Conservation (phyloP, 2,888 invertebrate species). For the Caenorhabditis imperialis region DNA sequence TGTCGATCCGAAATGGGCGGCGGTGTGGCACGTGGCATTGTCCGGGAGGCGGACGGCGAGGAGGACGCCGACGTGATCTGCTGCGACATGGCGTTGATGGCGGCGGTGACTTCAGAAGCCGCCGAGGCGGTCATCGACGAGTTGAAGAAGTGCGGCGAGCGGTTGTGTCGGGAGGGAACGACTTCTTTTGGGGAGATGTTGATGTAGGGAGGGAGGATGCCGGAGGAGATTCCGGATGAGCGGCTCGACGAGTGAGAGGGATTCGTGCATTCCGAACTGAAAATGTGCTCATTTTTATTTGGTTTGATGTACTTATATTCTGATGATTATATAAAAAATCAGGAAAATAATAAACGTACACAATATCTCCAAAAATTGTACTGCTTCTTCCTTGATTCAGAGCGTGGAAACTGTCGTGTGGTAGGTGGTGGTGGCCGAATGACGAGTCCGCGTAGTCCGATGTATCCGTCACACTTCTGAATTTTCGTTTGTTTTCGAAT, state of each 20-base stretch:
- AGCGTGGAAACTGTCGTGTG: constrained; percentile 42
- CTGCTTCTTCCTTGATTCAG: constrained; percentile 7
- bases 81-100: constrained; percentile 30
- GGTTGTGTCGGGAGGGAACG: neutral
- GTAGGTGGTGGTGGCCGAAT: constrained; percentile 19
- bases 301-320: neutral
- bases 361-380: constrained; percentile 40
- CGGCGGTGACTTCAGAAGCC: constrained; percentile 50
- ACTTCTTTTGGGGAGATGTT: constrained; percentile 52
- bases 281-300: constrained; percentile 1
- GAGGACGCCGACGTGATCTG: neutral
- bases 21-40: constrained; percentile 28
- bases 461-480: constrained; percentile 48
- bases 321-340: no score
- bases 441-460: constrained; percentile 25
- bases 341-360: no score
- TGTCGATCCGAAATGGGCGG: constrained; percentile 33
- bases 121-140: constrained; percentile 36
- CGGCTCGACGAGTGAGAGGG: neutral
- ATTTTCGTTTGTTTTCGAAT: neutral
- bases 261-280: constrained; percentile 44
- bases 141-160: neutral
- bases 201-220: constrained; percentile 51
- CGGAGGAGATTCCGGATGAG: constrained; percentile 29
- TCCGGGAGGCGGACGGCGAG: neutral